A percentile compares a stretch with the other conserved stretches of the same genome.
phyloP scores from a whole-genome alignment of 2,113 vertebrate genomes.

The Lepisosteus oculatus region DNA sequence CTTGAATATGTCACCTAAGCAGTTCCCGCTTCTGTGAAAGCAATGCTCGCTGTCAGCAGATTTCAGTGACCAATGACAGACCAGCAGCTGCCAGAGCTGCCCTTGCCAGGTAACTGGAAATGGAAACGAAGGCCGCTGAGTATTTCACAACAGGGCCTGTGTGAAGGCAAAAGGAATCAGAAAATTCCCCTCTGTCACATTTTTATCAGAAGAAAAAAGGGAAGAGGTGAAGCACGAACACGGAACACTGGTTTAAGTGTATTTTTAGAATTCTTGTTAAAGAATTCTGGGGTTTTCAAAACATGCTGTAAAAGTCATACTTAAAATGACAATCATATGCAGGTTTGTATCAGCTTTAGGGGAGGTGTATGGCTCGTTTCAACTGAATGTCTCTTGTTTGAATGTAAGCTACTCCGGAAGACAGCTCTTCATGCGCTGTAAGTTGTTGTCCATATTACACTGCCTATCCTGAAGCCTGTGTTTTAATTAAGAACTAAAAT shows the following conservation, averaged over 20 bases:
- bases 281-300: constrained; percentile 37
- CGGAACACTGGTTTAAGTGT: constrained; percentile 41
- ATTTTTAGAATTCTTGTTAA: constrained; percentile 54
- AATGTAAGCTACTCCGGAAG: no score
- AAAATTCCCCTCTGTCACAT: constrained; percentile 69
- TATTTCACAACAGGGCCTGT: constrained; percentile 58
- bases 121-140: constrained; percentile 56
- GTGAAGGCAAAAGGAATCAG: constrained; percentile 61
- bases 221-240: constrained; percentile 72
- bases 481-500: no score
- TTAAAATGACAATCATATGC: constrained; percentile 32
- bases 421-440: no score
- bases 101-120: constrained; percentile 70
- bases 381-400: not conserved
- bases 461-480: no score
- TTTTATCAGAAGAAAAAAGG: constrained; percentile 73
- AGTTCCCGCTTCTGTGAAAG: constrained; percentile 56
- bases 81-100: constrained; percentile 59
- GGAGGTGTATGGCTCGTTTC: constrained; percentile 31
- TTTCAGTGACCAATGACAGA: constrained; percentile 62
- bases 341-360: constrained; percentile 39
- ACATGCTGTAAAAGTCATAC: constrained; percentile 61
- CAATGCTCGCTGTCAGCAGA: constrained; percentile 62
- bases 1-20: constrained; percentile 70
- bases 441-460: no score